Evolutionary conservation across 1,140 invertebrate species (phyloP).

Genomic region (Eubasilissa regina): DNA sequence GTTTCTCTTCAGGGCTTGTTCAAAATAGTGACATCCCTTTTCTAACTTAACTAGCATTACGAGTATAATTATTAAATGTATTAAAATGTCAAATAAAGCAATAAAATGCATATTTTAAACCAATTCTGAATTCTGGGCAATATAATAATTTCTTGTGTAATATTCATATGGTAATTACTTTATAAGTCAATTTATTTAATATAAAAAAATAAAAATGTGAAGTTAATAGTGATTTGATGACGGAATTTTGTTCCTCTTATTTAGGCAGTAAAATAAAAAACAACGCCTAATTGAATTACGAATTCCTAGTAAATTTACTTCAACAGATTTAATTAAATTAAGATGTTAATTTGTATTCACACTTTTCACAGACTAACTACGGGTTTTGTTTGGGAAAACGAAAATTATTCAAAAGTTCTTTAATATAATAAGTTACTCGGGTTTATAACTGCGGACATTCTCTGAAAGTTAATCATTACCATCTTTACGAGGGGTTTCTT

Average conservation of each 20-base stretch:
- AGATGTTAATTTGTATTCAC: conserved; percentile 42
- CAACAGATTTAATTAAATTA: conserved; percentile 32
- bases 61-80: too few relatives aligned
- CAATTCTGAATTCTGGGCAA: too few relatives aligned
- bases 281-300: background rate
- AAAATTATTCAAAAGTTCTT: conserved; percentile 41
- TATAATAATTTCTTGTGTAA: too few relatives aligned
- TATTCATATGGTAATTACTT: too few relatives aligned
- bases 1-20: too few relatives aligned
- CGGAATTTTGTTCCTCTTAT: background rate
- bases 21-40: too few relatives aligned
- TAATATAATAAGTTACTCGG: conserved; percentile 30
- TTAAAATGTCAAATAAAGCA: too few relatives aligned
- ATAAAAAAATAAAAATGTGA: background rate
- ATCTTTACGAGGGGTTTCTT: background rate
- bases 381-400: conserved; percentile 35
- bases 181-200: too few relatives aligned
- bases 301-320: conserved; percentile 33
- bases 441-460: conserved; percentile 32
- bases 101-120: too few relatives aligned
- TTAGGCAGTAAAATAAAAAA: background rate
- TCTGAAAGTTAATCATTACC: conserved; percentile 4
- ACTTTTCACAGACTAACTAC: conserved; percentile 34
- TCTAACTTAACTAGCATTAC: too few relatives aligned
- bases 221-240: background rate